A percentile compares a stretch with the other conserved stretches of the same genome.
Conservation (phyloP, 2,888 invertebrate genomes). For the Drosophila testacea region DNA sequence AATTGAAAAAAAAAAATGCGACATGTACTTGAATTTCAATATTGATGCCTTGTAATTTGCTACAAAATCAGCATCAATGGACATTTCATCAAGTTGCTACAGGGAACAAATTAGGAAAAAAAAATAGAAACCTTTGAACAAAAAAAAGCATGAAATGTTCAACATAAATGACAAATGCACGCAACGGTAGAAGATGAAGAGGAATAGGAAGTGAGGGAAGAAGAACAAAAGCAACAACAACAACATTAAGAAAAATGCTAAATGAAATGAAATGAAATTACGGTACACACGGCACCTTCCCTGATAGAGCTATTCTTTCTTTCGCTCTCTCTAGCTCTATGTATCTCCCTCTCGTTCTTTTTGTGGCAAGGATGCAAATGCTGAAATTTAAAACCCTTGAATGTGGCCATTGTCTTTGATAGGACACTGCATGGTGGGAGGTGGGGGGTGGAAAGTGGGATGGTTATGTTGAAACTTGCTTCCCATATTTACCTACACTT, state of each 20-base stretch:
- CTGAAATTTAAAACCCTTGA: conserved; percentile 82
- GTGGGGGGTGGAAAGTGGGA: background rate
- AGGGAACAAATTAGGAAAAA: conserved; percentile 14
- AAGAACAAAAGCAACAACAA: conserved; percentile 19
- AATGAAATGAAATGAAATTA: conserved; percentile 79
- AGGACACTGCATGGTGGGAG: conserved; percentile 30
- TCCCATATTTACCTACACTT: conserved; percentile 48
- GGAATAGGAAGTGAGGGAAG: background rate
- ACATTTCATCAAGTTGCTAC: conserved; percentile 62
- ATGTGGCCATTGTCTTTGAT: conserved; percentile 77
- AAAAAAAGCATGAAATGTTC: conserved; percentile 1
- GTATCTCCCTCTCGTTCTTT: background rate
- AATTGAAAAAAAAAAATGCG: conserved; percentile 48
- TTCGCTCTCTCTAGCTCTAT: background rate
- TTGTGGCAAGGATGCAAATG: conserved; percentile 68
- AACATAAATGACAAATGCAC: conserved; percentile 73
- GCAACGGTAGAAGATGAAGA: conserved; percentile 31
- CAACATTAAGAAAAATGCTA: conserved; percentile 56
- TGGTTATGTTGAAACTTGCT: conserved; percentile 21
- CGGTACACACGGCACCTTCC: conserved; percentile 37
- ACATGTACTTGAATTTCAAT: conserved; percentile 69
- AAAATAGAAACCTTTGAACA: conserved; percentile 11
- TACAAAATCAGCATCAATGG: conserved; percentile 66
- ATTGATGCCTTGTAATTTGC: conserved; percentile 71
- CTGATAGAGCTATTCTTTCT: background rate